Conservation (phyloP, 2,113 vertebrate genomes). For the Vireo altiloquus region DNA sequence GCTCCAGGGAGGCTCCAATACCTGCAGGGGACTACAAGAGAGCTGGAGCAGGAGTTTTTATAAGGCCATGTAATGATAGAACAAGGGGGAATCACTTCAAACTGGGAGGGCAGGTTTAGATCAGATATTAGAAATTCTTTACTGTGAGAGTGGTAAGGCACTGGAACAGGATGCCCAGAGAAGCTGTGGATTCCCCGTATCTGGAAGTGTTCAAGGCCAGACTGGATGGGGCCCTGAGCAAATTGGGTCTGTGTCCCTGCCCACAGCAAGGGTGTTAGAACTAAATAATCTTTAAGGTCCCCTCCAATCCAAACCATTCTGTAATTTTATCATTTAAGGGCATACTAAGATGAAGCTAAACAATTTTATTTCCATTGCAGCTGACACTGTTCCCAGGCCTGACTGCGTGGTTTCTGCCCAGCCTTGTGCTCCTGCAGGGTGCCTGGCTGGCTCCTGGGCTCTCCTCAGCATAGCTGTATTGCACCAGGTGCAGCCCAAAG, state of each 20-base stretch:
- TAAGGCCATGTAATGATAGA: neutral
- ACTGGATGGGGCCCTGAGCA: neutral
- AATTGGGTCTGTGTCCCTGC: neutral
- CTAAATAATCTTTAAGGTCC: neutral
- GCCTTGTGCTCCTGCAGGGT: neutral
- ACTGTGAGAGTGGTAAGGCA: no score
- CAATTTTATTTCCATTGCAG: neutral
- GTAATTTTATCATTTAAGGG: neutral
- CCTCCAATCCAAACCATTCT: neutral
- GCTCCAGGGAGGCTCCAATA: neutral
- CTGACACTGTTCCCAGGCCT: neutral
- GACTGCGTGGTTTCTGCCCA: neutral
- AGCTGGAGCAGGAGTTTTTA: neutral
- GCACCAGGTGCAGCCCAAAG: neutral
- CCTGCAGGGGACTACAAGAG: neutral
- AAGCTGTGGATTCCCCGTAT: neutral
- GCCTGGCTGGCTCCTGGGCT: fast-evolving
- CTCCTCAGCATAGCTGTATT: fast-evolving
- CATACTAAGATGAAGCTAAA: fast-evolving
- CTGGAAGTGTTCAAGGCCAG: neutral
- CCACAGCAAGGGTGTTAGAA: neutral
- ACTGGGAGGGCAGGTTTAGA: neutral
- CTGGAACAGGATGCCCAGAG: neutral
- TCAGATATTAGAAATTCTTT: neutral
- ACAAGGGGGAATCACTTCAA: neutral